phyloP scores from a whole-genome alignment of 2,797 vertebrate genomes.

The Peromyscus melanophrys region DNA sequence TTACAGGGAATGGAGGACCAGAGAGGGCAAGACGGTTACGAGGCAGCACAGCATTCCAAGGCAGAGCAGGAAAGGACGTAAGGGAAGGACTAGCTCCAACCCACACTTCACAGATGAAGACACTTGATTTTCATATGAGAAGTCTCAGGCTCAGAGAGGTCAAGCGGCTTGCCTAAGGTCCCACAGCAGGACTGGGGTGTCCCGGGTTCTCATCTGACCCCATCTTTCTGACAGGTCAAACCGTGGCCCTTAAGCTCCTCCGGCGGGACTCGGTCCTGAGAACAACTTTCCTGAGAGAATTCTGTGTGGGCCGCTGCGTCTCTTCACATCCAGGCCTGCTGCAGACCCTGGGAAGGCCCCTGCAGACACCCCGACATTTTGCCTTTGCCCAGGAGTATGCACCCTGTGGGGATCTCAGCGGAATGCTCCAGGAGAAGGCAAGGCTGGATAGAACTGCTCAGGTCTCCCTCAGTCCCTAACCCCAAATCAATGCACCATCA shows the following conservation, averaged over 20 bases:
- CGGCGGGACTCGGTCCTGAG: conserved; percentile 89
- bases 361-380: conserved; percentile 92
- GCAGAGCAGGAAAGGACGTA: not conserved
- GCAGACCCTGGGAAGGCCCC: conserved; percentile 91
- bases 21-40: not conserved
- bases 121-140: not conserved
- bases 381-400: conserved; percentile 93
- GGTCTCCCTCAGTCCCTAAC: not conserved
- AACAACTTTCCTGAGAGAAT: conserved; percentile 93
- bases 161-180: not conserved
- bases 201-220: not conserved
- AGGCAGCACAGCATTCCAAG: not conserved
- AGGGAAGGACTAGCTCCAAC: not conserved
- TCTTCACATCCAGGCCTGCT: conserved; percentile 92
- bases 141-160: not conserved
- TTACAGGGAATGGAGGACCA: not conserved
- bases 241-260: conserved; percentile 94
- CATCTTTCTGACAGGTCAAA: conserved; percentile 87
- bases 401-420: conserved; percentile 92
- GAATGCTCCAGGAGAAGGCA: conserved; percentile 80
- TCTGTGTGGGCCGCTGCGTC: conserved; percentile 93
- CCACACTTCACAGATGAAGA: not conserved
- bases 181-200: too few species aligned
- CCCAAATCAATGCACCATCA: not conserved
- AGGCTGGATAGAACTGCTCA: not conserved